Evolutionary conservation across 2,888 invertebrate species (phyloP).

Genomic region (Andrena fulva): DNA sequence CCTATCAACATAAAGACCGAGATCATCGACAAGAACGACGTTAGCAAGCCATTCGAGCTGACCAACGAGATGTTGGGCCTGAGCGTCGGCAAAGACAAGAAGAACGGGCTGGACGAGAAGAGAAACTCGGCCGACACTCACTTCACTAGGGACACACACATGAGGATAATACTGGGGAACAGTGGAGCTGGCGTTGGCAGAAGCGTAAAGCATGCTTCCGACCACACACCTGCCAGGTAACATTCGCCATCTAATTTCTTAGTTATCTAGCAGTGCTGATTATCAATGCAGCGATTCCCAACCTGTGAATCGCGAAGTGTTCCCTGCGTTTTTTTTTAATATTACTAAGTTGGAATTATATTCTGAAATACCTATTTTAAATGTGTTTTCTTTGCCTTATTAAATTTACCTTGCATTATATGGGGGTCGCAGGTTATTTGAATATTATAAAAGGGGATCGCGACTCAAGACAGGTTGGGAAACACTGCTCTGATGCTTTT

Average conservation of each 20-base stretch:
- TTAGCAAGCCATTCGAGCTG: conserved; percentile 81
- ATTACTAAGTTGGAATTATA: too few relatives aligned
- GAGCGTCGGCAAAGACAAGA: conserved; percentile 78
- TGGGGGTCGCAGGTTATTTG: too few relatives aligned
- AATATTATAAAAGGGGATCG: too few relatives aligned
- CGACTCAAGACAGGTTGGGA: too few relatives aligned
- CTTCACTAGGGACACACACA: conserved; percentile 95
- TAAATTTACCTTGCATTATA: too few relatives aligned
- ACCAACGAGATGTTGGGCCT: conserved; percentile 84
- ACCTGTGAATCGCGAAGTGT: too few relatives aligned
- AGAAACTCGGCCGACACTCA: conserved; percentile 89
- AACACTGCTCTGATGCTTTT: too few relatives aligned
- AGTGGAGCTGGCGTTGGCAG: conserved; percentile 83
- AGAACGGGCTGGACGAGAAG: conserved; percentile 80
- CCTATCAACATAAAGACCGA: conserved; percentile 83
- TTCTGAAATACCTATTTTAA: too few relatives aligned
- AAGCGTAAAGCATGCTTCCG: conserved; percentile 80
- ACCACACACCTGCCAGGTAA: conserved; percentile 79
- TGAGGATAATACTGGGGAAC: conserved; percentile 93
- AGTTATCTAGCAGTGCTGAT: too few relatives aligned
- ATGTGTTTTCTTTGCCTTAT: too few relatives aligned
- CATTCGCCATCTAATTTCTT: background rate
- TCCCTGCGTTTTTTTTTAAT: too few relatives aligned
- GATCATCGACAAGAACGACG: conserved; percentile 79
- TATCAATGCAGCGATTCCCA: too few relatives aligned